phyloP scores from a whole-genome alignment of 2,113 vertebrate species.

The Bagarius yarrelli region DNA sequence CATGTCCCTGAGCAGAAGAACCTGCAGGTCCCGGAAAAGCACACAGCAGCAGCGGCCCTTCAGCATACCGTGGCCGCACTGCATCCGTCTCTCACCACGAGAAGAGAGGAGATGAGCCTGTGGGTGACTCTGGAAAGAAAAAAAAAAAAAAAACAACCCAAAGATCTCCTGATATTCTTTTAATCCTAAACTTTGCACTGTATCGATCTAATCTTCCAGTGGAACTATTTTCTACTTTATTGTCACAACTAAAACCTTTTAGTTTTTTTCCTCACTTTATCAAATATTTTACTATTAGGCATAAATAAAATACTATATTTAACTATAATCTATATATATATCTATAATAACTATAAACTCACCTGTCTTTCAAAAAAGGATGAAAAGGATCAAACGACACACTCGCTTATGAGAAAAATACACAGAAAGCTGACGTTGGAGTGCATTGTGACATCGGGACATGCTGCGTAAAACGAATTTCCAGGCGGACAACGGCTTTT shows the following conservation, averaged over 20 bases:
- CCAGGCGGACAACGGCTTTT: background rate
- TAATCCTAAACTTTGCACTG: constrained; percentile 2
- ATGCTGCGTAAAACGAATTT: constrained; percentile 3
- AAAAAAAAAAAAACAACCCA: constrained; percentile 3
- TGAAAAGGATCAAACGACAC: constrained; percentile 50
- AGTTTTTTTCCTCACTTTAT: background rate
- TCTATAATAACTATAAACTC: too few species aligned
- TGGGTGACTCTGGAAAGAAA: constrained; percentile 63
- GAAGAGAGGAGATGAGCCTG: constrained; percentile 66
- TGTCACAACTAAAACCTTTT: background rate
- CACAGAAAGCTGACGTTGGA: background rate
- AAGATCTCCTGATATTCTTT: background rate
- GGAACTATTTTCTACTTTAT: background rate
- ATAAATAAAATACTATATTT: background rate
- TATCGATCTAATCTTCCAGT: constrained; percentile 44
- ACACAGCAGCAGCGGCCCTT: constrained; percentile 92
- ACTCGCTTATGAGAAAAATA: constrained; percentile 49
- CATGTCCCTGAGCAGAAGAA: constrained; percentile 90
- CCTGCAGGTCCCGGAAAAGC: constrained; percentile 95
- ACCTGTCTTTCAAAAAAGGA: background rate
- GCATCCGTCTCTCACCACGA: constrained; percentile 76
- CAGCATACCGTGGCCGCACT: constrained; percentile 88
- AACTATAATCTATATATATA: too few species aligned
- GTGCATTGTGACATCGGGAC: background rate
- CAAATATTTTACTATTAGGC: background rate